A percentile compares a stretch with the other conserved stretches of the same genome.
These are phyloP conservation scores for Hymenochirus boettgeri DNA, from an alignment of 2,113 vertebrate genomes.

Conservation along the genomic window DNA sequence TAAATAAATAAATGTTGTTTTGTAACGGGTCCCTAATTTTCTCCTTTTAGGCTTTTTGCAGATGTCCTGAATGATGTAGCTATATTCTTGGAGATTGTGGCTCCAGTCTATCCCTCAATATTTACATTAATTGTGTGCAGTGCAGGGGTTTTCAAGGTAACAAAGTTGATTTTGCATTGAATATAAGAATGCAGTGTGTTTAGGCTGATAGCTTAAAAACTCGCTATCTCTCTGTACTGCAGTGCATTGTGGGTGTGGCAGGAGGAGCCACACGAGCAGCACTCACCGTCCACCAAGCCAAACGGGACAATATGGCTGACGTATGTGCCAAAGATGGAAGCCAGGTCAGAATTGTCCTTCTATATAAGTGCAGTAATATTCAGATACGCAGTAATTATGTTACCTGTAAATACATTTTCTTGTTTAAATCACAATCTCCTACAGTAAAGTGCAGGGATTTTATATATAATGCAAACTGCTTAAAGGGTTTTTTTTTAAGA, in stretches of 20 bases:
- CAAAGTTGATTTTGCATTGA: background rate
- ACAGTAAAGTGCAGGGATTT: no score
- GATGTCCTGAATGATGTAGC: conserved; percentile 80
- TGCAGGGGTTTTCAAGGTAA: conserved; percentile 82
- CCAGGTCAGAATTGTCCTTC: conserved; percentile 75
- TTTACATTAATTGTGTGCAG: conserved; percentile 73
- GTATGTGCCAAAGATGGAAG: conserved; percentile 87
- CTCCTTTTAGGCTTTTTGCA: conserved; percentile 71
- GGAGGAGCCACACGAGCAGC: conserved; percentile 87
- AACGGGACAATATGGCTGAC: conserved; percentile 88
- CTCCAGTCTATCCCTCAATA: conserved; percentile 67
- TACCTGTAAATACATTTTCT: no score
- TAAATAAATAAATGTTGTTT: no score
- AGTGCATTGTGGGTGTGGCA: conserved; percentile 86
- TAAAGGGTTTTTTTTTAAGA: no score
- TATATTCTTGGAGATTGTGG: conserved; percentile 83
- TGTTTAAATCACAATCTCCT: no score
- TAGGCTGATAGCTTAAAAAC: background rate
- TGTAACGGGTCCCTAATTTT: background rate
- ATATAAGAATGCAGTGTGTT: no score
- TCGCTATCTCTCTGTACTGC: background rate
- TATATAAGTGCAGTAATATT: no score
- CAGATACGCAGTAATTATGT: no score
- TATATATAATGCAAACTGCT: no score
- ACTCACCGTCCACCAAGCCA: conserved; percentile 83